Conservation (phyloP, 1,140 invertebrate genomes). For the Drosophila obscura region DNA sequence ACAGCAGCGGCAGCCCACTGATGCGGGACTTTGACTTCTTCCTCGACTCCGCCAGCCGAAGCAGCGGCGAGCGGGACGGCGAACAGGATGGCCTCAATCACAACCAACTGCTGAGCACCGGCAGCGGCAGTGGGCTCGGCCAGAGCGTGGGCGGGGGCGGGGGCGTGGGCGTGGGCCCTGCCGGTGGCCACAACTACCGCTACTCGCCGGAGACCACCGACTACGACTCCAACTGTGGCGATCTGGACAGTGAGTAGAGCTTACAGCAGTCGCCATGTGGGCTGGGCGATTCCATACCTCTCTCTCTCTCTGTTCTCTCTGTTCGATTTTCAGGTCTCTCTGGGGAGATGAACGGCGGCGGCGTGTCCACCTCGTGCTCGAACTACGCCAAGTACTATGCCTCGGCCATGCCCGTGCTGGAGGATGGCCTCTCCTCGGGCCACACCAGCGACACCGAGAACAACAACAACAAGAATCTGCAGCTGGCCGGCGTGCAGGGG, state of each 20-base stretch:
- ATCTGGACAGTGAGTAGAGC: conserved; percentile 88
- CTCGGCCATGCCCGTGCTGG: conserved; percentile 93
- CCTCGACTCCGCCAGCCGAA: conserved; percentile 80
- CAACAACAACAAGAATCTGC: conserved; percentile 76
- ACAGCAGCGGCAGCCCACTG: conserved; percentile 73
- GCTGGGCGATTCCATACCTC: no score
- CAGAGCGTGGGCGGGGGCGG: conserved; percentile 33
- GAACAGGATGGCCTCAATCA: conserved; percentile 80
- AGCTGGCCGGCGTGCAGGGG: conserved; percentile 27
- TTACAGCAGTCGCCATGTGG: background rate
- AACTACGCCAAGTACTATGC: conserved; percentile 82
- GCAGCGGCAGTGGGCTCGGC: conserved; percentile 51
- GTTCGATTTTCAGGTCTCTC: conserved; percentile 77
- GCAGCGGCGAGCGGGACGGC: conserved; percentile 75
- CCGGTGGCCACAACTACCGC: conserved; percentile 87
- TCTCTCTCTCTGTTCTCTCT: no score
- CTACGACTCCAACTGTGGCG: conserved; percentile 94
- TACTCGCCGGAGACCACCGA: conserved; percentile 97
- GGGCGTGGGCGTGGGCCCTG: conserved; percentile 48
- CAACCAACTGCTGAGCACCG: conserved; percentile 66
- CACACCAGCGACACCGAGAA: conserved; percentile 97
- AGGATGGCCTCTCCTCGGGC: conserved; percentile 96
- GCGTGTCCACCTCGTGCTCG: conserved; percentile 75
- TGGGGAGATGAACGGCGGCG: conserved; percentile 78
- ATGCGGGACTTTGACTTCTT: conserved; percentile 83